Base-by-base conservation (phyloP, 2,113 vertebrate genomes). In the Myotis davidii region DNA sequence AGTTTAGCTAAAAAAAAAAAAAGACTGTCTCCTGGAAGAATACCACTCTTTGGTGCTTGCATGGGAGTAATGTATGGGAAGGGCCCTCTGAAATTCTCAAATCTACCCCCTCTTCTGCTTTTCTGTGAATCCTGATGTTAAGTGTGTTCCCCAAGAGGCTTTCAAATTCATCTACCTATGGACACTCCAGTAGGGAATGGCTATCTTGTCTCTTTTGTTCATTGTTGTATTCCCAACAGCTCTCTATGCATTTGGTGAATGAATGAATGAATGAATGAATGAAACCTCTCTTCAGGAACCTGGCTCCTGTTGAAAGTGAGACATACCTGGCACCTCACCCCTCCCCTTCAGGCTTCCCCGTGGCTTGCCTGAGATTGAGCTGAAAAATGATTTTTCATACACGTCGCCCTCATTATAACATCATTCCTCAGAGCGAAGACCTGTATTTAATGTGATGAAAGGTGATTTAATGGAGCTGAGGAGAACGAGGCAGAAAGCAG, bases 401-500 rank as follows among this genome's bases (percentile, higher is more conserved):
- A 95, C 23, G 34, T 95, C 79, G 23, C 88, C 90, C 96, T 97
- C 95, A 95, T 97, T 96, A 96, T 95, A 97, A 92, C 94, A 96
- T 97, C 94, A 97, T 97, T 83, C 95, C 92, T 97, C 95, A 95
- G 95, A 95, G 94, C 5, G 16, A 72, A 97, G 96, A 97, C 95
- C 95, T 97, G 85, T 96, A 96, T 97, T 97, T 96, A 97, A 95
- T 95, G 88, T 96, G 97, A 97, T 97, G 96, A 96, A 97, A 96
- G 97, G 96, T 95, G 95, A 96, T 97, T 96, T 98, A 97, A 97
- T 97, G 90, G 95, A 97, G 96, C 95, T 64, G 95, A 96, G 88
- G 69, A 94, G 94, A 97, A 81, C 12, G 18, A 56, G 95, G 88
- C 95, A 86, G 61, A 93, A 95, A 95, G 96, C 21, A 5, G 96